Conservation (phyloP, 2,888 invertebrate species). For the Phorcus lineatus region DNA sequence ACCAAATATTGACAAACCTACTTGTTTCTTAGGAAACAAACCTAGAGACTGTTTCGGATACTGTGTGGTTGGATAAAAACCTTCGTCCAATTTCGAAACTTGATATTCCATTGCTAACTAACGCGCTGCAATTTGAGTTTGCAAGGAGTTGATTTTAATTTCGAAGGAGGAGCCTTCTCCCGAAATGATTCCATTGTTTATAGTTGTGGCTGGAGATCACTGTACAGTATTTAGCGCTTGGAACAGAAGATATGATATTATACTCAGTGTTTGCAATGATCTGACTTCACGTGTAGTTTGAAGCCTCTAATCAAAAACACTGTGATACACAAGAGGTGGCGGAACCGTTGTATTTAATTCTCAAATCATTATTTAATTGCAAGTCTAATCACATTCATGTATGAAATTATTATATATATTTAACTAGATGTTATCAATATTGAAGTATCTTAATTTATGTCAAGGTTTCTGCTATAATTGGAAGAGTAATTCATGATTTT, state of each 20-base stretch:
- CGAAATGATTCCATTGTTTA: slow-evolving; percentile 7
- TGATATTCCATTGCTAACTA: slow-evolving; percentile 5
- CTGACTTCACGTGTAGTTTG: not conserved
- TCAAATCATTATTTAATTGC: not conserved
- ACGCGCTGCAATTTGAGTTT: not conserved
- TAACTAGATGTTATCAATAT: not conserved
- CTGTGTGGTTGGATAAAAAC: not conserved
- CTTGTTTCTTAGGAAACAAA: too few relatives aligned
- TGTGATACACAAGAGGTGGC: slow-evolving; percentile 6
- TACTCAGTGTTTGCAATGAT: not conserved
- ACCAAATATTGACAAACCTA: too few relatives aligned
- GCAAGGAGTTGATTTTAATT: not conserved
- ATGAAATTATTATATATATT: not conserved
- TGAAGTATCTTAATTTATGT: not conserved
- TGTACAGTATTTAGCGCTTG: slow-evolving; percentile 3
- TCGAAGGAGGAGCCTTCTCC: not conserved
- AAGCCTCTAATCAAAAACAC: slow-evolving; percentile 9
- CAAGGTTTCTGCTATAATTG: not conserved
- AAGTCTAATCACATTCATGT: not conserved
- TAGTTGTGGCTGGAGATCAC: slow-evolving; percentile 1
- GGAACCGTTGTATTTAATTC: slow-evolving; percentile 1
- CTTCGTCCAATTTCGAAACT: not conserved
- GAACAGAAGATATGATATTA: not conserved
- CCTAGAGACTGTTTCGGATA: too few relatives aligned
- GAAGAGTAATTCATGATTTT: not conserved